Evolutionary conservation across 2,113 vertebrate genomes (phyloP), one percentile per base, ranked within the genome.

Genomic region (Uria lomvia): DNA sequence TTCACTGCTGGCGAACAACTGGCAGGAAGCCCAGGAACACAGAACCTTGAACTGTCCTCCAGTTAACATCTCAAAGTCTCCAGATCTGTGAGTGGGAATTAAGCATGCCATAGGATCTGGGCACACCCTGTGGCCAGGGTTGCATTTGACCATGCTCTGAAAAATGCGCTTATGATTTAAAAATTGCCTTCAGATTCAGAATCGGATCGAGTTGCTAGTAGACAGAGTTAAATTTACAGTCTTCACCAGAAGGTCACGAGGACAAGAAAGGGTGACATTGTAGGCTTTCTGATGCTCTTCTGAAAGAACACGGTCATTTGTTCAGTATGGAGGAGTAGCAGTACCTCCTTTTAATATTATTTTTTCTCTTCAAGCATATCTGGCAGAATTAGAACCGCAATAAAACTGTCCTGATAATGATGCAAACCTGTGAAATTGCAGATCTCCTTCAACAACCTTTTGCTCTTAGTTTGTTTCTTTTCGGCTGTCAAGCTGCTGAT

Each of bases 391-490:
- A 88, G 75, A 52, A 80, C 42, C 52, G 58, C 86, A 87, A 8
- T 88, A 94, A 96, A 90, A 77, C 75, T 90, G n/a, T 92, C 67
- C 71, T 67, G n/a, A 87, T 94, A 66, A 88, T 58, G 45, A 87
- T 94, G 66, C 62, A 68, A 88, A 91, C 92, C n/a, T 75, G 71
- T 89, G 71, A 86, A 90, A 88, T 56, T 77, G 29, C 52, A 82
- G 74, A 59, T 66, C 52, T 86, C 52, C 60, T 76, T 82, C 58
- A 81, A 43, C 19, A 72, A 50, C 56, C 45, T 85, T 96, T 89
- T 91, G 72, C 53, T 91, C 70, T 86, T 85, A 22, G 72, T 91
- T 92, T 59, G 58, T 91, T 92, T 75, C 47, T 88, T 92, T 86
- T 74, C 0, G 0, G 26, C 66, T 94, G 45, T 75, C 66, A 92